phyloP scores from a whole-genome alignment of 2,888 invertebrate species.

The Papilio demoleus region DNA sequence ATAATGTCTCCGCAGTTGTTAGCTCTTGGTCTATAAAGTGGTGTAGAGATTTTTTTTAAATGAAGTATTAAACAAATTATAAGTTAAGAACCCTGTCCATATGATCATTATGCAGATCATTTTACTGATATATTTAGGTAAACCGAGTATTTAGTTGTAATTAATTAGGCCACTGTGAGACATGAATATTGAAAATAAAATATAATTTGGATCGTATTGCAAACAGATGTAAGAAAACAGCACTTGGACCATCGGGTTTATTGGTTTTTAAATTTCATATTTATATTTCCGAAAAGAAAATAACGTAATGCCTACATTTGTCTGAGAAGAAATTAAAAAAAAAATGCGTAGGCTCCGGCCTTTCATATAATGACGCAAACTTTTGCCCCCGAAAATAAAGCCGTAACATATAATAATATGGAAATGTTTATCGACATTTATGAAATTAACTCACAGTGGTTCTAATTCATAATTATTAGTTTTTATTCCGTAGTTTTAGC shows the following conservation, averaged over 20 bases:
- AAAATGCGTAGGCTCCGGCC: too few species aligned
- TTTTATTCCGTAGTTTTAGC: background rate
- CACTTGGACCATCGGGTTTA: too few species aligned
- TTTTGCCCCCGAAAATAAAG: too few species aligned
- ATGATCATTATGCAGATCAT: constrained; percentile 1
- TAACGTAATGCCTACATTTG: too few species aligned
- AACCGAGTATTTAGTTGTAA: background rate
- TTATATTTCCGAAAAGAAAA: too few species aligned
- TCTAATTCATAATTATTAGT: constrained; percentile 4
- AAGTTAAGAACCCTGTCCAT: constrained; percentile 1
- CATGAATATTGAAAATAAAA: background rate
- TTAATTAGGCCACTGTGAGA: background rate
- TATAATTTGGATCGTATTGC: too few species aligned
- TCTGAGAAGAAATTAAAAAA: too few species aligned
- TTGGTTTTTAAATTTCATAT: too few species aligned
- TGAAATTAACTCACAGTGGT: constrained; percentile 10
- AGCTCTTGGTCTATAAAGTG: background rate
- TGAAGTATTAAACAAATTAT: constrained; percentile 4
- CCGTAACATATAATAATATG: too few species aligned
- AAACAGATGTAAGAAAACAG: too few species aligned
- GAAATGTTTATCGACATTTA: too few species aligned
- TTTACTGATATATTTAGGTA: background rate
- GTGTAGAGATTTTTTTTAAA: background rate
- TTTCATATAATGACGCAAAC: too few species aligned
- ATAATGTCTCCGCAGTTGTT: background rate